Evolutionary conservation across 2,888 invertebrate species (phyloP).

Genomic region (Acanthosepion lycidas): DNA sequence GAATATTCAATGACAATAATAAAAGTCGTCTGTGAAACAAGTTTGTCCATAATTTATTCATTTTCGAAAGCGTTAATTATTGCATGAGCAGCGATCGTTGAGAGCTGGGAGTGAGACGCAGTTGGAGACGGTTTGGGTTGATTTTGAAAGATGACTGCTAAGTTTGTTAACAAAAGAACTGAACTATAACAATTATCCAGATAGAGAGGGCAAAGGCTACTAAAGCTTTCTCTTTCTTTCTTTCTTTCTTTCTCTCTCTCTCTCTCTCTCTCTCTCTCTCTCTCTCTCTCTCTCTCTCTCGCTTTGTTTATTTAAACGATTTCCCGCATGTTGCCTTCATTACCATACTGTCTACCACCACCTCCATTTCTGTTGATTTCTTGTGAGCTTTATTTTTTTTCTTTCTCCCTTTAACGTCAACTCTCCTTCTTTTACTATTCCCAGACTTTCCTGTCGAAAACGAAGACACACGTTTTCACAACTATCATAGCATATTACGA

Average conservation of each 20-base stretch:
- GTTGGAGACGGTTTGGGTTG: neutral
- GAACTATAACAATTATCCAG: neutral
- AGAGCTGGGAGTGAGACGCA: neutral
- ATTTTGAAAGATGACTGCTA: neutral
- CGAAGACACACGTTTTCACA: neutral
- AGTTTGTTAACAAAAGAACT: neutral
- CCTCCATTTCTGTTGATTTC: neutral
- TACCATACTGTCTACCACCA: neutral
- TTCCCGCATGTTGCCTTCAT: neutral
- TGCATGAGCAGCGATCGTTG: neutral
- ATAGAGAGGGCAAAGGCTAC: neutral
- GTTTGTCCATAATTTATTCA: neutral
- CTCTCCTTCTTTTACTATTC: neutral
- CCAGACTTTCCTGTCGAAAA: neutral
- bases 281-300: too few species aligned
- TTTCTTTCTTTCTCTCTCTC: neutral
- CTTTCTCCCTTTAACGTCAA: neutral
- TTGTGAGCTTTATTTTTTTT: neutral
- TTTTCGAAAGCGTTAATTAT: neutral
- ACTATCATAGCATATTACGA: too few species aligned
- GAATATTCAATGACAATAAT: too few species aligned
- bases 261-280: neutral
- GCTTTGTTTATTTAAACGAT: neutral
- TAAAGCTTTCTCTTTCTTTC: neutral
- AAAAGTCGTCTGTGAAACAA: too few species aligned